These are phyloP conservation scores for Dascyllus trimaculatus DNA, from an alignment of 2,113 vertebrate species.

Conservation along the genomic window DNA sequence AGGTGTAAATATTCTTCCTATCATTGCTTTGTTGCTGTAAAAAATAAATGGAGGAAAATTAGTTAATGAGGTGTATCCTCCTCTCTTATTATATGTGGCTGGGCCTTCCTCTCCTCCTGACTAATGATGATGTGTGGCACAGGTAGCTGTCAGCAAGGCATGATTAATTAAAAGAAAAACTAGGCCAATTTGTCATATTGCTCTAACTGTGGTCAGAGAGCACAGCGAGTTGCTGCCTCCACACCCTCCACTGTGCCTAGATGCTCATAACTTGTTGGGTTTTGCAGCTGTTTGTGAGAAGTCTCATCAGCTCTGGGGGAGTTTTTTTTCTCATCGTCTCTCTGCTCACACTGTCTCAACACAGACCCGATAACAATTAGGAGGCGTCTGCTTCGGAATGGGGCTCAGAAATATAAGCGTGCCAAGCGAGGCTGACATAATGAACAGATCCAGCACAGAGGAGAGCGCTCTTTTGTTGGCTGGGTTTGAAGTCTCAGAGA, in stretches of 20 bases:
- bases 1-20: slow-evolving; percentile 46
- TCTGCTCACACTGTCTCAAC: slow-evolving; percentile 43
- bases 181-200: slow-evolving; percentile 82
- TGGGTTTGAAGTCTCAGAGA: slow-evolving; percentile 25
- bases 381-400: slow-evolving; percentile 46
- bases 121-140: slow-evolving; percentile 82
- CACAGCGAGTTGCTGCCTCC: slow-evolving; percentile 25
- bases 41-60: slow-evolving; percentile 72
- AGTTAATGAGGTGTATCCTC: slow-evolving; percentile 82
- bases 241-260: slow-evolving; percentile 8
- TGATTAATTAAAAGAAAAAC: slow-evolving; percentile 85
- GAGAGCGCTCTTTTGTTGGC: slow-evolving; percentile 12
- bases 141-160: slow-evolving; percentile 81
- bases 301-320: slow-evolving; percentile 36
- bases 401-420: slow-evolving; percentile 46
- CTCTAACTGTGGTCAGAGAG: slow-evolving; percentile 73
- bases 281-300: slow-evolving; percentile 43
- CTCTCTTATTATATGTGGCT: slow-evolving; percentile 72
- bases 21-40: slow-evolving; percentile 57
- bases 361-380: slow-evolving; percentile 67
- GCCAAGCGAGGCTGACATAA: slow-evolving; percentile 50
- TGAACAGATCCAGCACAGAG: slow-evolving; percentile 38
- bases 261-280: slow-evolving; percentile 11
- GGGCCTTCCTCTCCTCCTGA: slow-evolving; percentile 67
- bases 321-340: slow-evolving; percentile 39